phyloP scores from a whole-genome alignment of 2,888 invertebrate genomes.

The Strigamia crassipes region DNA sequence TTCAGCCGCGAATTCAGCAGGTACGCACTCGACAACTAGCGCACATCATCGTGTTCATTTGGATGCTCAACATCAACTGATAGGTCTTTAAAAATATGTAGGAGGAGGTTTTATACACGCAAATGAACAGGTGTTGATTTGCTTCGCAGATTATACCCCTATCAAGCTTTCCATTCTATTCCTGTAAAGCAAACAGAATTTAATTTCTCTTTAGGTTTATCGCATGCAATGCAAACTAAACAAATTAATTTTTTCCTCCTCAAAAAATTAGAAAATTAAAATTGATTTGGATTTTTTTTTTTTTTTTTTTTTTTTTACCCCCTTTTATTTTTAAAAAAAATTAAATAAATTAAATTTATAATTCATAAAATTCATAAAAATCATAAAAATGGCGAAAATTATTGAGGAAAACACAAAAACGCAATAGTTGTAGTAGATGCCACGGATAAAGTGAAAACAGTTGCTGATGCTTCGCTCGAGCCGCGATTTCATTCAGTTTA shows the following conservation, averaged over 20 bases:
- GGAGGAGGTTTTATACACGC: constrained; percentile 3
- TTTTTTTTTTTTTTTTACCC: too few relatives aligned
- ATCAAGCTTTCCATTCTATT: neutral
- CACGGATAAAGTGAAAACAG: neutral
- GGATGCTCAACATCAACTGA: constrained; percentile 38
- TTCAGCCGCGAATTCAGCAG: constrained; percentile 1
- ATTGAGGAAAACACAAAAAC: neutral
- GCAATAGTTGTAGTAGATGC: constrained; percentile 8
- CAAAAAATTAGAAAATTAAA: too few relatives aligned
- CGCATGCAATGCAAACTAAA: too few relatives aligned
- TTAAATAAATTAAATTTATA: too few relatives aligned
- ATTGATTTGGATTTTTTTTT: too few relatives aligned
- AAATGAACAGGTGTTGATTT: constrained; percentile 42
- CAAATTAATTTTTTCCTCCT: too few relatives aligned
- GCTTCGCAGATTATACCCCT: constrained; percentile 4
- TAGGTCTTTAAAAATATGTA: constrained; percentile 23
- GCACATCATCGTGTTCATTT: constrained; percentile 28
- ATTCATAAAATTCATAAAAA: too few relatives aligned
- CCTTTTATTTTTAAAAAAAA: too few relatives aligned
- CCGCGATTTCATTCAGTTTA: too few relatives aligned
- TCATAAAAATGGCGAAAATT: too few relatives aligned
- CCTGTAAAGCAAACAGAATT: neutral
- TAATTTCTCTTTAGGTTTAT: neutral
- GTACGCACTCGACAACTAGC: constrained; percentile 25
- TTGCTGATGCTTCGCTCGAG: neutral